Percentiles rank a stretch among this genome's conserved stretches.
phyloP scores from a whole-genome alignment of 2,888 invertebrate genomes.

The Troides aeacus region DNA sequence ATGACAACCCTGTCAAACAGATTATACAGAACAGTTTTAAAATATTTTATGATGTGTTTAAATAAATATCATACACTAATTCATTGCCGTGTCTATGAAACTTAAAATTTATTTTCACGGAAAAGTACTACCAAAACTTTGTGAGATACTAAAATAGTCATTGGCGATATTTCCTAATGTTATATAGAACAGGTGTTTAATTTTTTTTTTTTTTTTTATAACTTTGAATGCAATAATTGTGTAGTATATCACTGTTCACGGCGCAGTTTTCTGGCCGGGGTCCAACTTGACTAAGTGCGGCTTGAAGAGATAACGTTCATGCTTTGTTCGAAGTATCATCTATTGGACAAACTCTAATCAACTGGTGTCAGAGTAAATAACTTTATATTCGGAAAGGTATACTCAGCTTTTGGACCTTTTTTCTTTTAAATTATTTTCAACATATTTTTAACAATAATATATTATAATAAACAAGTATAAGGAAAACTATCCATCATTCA shows the following conservation, averaged over 20 bases:
- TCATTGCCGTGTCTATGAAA: not conserved
- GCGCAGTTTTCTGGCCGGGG: constrained; percentile 23
- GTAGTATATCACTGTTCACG: constrained; percentile 26
- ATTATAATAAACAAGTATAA: too few relatives aligned
- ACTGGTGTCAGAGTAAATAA: constrained; percentile 14
- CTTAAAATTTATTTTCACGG: not conserved
- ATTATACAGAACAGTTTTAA: too few relatives aligned
- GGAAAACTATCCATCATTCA: too few relatives aligned
- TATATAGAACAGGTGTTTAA: not conserved
- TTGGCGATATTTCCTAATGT: not conserved
- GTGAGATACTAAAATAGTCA: not conserved
- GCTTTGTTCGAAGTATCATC: constrained; percentile 4
- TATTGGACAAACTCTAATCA: constrained; percentile 6
- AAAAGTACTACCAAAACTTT: not conserved
- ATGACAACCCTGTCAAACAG: too few relatives aligned
- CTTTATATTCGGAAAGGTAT: not conserved
- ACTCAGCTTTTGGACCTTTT: not conserved
- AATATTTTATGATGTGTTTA: too few relatives aligned
- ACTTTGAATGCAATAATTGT: not conserved
- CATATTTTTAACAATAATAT: too few relatives aligned
- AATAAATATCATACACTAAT: not conserved
- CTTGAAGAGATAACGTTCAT: constrained; percentile 7
- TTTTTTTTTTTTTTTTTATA: not conserved
- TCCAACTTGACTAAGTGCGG: constrained; percentile 23
- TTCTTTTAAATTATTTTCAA: too few relatives aligned